Evolutionary conservation across 2,113 vertebrate genomes (phyloP).

Genomic region (Tor tambroides): DNA sequence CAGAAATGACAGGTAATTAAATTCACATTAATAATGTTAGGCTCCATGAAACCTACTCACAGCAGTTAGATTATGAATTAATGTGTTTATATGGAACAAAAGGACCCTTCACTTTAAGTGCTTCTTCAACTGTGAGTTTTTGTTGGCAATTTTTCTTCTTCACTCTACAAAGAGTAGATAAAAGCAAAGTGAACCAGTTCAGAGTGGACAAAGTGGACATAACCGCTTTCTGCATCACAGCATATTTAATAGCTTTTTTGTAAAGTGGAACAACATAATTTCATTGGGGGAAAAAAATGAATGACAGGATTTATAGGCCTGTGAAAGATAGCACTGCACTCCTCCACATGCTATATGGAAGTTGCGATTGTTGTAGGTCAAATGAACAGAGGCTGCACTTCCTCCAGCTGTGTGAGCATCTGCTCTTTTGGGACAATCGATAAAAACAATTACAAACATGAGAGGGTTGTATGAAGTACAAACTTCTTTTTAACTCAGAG

Average conservation of each 20-base stretch:
- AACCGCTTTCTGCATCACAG: neutral
- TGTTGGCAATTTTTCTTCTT: conserved; percentile 1
- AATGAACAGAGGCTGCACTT: neutral
- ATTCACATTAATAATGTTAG: conserved; percentile 32
- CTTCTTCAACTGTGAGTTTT: conserved; percentile 34
- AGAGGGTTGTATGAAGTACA: no score
- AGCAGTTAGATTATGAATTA: conserved; percentile 18
- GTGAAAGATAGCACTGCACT: neutral
- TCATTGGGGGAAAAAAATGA: no score
- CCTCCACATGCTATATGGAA: neutral
- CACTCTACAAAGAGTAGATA: neutral
- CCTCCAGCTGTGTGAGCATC: neutral
- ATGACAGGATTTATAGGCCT: neutral
- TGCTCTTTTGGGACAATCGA: neutral
- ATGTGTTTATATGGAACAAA: neutral
- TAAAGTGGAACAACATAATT: neutral
- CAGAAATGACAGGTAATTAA: conserved; percentile 20
- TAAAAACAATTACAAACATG: no score
- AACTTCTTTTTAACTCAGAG: neutral
- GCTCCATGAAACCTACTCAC: no score
- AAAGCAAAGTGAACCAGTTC: neutral
- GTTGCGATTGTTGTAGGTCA: neutral
- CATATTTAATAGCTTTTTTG: neutral
- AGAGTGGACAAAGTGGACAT: neutral
- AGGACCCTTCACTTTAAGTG: neutral